Conservation (phyloP, 2,797 vertebrate genomes). For the Malurus splendens region DNA sequence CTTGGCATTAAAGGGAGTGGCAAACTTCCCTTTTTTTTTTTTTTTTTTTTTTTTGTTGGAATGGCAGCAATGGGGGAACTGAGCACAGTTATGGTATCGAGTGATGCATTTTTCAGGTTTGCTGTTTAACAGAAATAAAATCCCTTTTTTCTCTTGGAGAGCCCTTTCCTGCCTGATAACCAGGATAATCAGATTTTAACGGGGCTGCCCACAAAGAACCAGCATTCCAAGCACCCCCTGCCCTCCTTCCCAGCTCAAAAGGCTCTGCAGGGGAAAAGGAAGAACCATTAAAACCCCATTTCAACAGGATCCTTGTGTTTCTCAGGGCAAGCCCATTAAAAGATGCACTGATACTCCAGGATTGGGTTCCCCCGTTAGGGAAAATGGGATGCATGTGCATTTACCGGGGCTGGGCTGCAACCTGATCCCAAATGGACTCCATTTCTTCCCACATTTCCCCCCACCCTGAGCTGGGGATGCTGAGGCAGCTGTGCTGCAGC, state of each 20-base stretch:
- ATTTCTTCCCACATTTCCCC: rapidly evolving
- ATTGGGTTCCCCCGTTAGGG: neutral
- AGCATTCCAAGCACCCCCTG: neutral
- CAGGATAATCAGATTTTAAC: conserved; percentile 14
- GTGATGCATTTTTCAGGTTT: neutral
- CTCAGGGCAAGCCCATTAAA: neutral
- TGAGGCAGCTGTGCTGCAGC: neutral
- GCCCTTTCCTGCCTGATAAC: neutral
- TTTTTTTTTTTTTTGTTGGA: neutral
- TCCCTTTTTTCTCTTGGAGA: neutral
- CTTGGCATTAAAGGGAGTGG: neutral
- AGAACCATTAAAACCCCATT: neutral
- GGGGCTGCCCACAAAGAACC: conserved; percentile 1
- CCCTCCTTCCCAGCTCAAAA: neutral
- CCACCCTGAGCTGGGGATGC: rapidly evolving
- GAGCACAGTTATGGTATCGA: neutral
- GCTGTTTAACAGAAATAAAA: neutral
- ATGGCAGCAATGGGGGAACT: neutral
- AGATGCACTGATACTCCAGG: neutral
- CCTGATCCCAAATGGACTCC: neutral
- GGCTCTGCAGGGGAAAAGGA: neutral
- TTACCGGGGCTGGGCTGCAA: neutral
- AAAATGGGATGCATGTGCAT: neutral
- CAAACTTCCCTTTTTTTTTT: neutral
- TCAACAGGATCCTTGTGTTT: neutral